Conservation (phyloP, 2,797 vertebrate species). For the Urocyon cinereoargenteus region DNA sequence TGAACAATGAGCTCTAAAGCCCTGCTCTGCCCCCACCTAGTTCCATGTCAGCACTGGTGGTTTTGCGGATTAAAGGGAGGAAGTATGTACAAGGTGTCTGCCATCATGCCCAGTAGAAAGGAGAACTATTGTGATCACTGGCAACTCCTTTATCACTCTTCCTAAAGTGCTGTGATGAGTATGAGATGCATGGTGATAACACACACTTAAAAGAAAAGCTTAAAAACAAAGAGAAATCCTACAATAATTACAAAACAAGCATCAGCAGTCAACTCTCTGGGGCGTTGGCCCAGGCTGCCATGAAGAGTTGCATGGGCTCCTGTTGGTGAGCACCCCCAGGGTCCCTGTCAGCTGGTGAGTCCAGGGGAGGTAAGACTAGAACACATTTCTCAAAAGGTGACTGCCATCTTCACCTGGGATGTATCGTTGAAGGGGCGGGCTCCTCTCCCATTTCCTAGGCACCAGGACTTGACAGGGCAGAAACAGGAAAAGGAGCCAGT, state of each 20-base stretch:
- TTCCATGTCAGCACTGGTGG: fast-evolving
- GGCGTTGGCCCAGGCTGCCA: fast-evolving
- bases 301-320: neutral
- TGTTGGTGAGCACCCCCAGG: too few relatives aligned
- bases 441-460: neutral
- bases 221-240: neutral
- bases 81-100: fast-evolving
- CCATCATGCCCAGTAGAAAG: neutral
- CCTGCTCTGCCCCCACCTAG: neutral
- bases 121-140: neutral
- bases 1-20: neutral
- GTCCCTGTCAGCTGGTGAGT: neutral
- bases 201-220: neutral
- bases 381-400: neutral
- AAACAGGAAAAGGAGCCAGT: neutral
- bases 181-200: fast-evolving
- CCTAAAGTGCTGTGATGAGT: fast-evolving
- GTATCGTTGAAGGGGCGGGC: neutral
- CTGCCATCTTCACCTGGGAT: neutral
- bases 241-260: neutral
- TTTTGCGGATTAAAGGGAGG: neutral
- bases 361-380: neutral
- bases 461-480: neutral
- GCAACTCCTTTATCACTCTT: neutral
- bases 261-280: neutral